These are phyloP conservation scores for Uloborus plumipes DNA, from an alignment of 2,888 invertebrate species.

Conservation along the genomic window DNA sequence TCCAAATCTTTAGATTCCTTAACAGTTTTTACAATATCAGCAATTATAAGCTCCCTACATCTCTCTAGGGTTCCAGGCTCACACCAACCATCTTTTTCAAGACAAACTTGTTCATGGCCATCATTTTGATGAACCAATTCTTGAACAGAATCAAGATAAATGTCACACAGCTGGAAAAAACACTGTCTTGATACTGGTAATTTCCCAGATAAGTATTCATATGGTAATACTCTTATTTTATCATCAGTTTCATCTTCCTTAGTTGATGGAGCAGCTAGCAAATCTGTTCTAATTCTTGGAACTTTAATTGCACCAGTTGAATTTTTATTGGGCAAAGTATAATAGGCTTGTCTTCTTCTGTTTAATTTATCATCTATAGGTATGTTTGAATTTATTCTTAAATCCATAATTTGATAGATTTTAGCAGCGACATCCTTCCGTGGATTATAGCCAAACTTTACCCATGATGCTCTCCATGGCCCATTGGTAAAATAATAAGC, in stretches of 20 bases:
- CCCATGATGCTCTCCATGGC: slow-evolving; percentile 94
- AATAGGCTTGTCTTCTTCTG: slow-evolving; percentile 15
- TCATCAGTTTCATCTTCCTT: slow-evolving; percentile 68
- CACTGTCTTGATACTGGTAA: slow-evolving; percentile 88
- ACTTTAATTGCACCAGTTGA: slow-evolving; percentile 68
- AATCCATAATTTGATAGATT: slow-evolving; percentile 90
- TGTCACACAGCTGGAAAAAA: slow-evolving; percentile 90
- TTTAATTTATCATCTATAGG: slow-evolving; percentile 39
- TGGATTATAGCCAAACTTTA: slow-evolving; percentile 89
- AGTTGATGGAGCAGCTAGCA: slow-evolving; percentile 14
- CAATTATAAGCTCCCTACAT: slow-evolving; percentile 52
- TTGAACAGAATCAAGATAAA: slow-evolving; percentile 84
- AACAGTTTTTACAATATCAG: slow-evolving; percentile 40
- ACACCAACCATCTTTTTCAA: slow-evolving; percentile 83
- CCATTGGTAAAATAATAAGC: slow-evolving; percentile 90
- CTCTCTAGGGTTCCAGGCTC: slow-evolving; percentile 48
- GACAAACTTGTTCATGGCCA: slow-evolving; percentile 77
- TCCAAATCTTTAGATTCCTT: slow-evolving; percentile 31
- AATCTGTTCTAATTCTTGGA: slow-evolving; percentile 67
- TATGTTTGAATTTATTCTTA: slow-evolving; percentile 70
- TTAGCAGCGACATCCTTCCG: slow-evolving; percentile 82
- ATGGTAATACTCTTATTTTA: slow-evolving; percentile 65
- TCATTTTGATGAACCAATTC: slow-evolving; percentile 73
- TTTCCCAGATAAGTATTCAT: slow-evolving; percentile 75
- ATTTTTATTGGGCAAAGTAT: slow-evolving; percentile 71